Evolutionary conservation across 2,888 invertebrate genomes (phyloP).

Genomic region (Pseudococcus viburni): DNA sequence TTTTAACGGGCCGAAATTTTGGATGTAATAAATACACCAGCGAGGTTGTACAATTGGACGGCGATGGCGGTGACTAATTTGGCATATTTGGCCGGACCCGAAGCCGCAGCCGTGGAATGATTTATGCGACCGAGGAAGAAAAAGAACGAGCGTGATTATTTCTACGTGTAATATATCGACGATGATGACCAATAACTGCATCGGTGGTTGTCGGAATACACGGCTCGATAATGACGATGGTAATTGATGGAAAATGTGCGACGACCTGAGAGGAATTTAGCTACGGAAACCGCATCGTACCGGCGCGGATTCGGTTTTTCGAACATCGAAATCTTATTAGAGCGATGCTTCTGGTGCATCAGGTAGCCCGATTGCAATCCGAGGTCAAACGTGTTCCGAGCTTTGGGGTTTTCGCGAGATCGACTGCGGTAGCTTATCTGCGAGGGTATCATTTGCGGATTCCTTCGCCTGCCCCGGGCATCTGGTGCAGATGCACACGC

Average conservation of each 20-base stretch:
- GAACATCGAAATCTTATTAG: slow-evolving; percentile 3
- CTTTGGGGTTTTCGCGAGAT: not conserved
- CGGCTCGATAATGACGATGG: too few species aligned
- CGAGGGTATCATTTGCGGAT: not conserved
- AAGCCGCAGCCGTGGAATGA: not conserved
- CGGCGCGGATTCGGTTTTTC: not conserved
- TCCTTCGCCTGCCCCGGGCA: not conserved
- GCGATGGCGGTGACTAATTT: not conserved
- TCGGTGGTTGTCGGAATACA: too few species aligned
- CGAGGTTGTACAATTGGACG: too few species aligned
- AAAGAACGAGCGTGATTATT: not conserved
- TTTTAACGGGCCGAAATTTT: not conserved
- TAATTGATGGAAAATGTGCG: too few species aligned
- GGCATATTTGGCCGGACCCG: not conserved
- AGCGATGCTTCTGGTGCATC: not conserved
- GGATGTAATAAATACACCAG: too few species aligned
- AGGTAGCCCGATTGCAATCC: not conserved
- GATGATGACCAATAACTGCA: too few species aligned
- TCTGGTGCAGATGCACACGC: not conserved
- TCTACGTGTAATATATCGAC: too few species aligned
- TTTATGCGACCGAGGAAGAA: not conserved
- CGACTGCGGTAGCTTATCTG: not conserved
- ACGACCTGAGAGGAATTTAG: too few species aligned
- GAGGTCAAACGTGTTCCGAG: not conserved
- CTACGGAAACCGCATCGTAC: too few species aligned